phyloP scores from a whole-genome alignment of 2,113 vertebrate genomes.

The Plestiodon gilberti region DNA sequence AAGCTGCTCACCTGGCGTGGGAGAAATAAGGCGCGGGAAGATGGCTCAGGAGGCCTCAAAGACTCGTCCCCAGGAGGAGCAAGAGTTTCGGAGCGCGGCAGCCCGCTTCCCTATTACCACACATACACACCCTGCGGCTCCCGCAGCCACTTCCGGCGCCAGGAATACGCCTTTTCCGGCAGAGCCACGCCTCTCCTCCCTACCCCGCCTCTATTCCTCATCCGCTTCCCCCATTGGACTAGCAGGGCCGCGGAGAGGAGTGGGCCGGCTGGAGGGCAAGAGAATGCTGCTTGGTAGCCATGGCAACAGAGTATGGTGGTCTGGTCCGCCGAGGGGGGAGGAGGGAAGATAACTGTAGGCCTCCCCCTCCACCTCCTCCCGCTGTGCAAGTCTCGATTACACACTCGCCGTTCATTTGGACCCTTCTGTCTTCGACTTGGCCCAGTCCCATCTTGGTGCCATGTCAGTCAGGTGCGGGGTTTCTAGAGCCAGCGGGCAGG shows the following conservation, averaged over 20 bases:
- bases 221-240: constrained; percentile 29
- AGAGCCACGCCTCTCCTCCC: neutral
- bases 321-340: neutral
- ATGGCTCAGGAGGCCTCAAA: neutral
- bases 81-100: constrained; percentile 32
- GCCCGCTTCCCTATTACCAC: constrained; percentile 34
- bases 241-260: constrained; percentile 7
- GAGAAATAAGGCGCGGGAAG: neutral
- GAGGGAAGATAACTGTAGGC: accelerated
- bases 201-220: neutral
- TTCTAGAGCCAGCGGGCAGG: no score
- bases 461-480: neutral
- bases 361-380: neutral
- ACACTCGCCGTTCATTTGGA: neutral
- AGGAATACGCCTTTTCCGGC: constrained; percentile 16
- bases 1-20: constrained; percentile 41
- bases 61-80: constrained; percentile 18
- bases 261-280: neutral
- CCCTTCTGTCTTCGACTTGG: neutral
- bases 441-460: neutral
- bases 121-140: constrained; percentile 52
- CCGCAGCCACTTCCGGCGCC: constrained; percentile 44
- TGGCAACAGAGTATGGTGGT: neutral
- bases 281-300: neutral
- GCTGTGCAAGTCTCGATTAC: neutral